Evolutionary conservation across 2,113 vertebrate species (phyloP).

Genomic region (Odobenus rosmarus): DNA sequence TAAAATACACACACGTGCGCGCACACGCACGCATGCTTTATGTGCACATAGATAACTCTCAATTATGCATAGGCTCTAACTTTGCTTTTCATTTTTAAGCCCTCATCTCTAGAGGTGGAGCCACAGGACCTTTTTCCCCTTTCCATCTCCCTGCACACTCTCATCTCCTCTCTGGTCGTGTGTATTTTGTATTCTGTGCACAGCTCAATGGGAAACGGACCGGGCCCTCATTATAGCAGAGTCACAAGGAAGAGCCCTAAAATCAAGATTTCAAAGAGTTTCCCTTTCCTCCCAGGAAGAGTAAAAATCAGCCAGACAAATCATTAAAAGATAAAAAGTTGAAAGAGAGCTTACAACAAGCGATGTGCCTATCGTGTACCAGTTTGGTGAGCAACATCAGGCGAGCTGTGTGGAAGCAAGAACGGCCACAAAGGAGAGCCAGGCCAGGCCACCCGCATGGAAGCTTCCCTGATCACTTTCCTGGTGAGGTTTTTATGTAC

Average conservation of each 20-base stretch:
- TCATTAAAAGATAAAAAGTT: neutral
- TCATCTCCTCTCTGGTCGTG: neutral
- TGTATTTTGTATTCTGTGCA: conserved; percentile 3
- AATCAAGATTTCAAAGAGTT: conserved; percentile 54
- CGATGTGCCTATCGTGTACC: neutral
- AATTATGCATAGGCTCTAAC: neutral
- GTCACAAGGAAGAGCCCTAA: conserved; percentile 8
- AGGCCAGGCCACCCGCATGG: accelerated
- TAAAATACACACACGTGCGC: neutral
- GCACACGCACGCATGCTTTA: neutral
- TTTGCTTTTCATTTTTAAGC: neutral
- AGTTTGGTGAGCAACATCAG: neutral
- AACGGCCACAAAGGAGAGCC: neutral
- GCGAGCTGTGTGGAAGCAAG: neutral
- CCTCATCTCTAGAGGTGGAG: neutral
- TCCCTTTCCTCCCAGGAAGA: conserved; percentile 34
- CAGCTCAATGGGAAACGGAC: neutral
- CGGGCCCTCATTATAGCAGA: neutral
- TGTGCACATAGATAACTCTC: neutral
- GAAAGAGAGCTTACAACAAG: neutral
- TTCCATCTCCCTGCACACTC: neutral
- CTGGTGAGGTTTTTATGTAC: neutral
- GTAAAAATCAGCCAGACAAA: neutral
- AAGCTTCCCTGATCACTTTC: neutral
- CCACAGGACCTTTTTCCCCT: neutral